A percentile compares a stretch with the other conserved stretches of the same genome.
These are phyloP conservation scores for Zaprionus lachaisei DNA, from an alignment of 1,140 invertebrate genomes.

Conservation along the genomic window DNA sequence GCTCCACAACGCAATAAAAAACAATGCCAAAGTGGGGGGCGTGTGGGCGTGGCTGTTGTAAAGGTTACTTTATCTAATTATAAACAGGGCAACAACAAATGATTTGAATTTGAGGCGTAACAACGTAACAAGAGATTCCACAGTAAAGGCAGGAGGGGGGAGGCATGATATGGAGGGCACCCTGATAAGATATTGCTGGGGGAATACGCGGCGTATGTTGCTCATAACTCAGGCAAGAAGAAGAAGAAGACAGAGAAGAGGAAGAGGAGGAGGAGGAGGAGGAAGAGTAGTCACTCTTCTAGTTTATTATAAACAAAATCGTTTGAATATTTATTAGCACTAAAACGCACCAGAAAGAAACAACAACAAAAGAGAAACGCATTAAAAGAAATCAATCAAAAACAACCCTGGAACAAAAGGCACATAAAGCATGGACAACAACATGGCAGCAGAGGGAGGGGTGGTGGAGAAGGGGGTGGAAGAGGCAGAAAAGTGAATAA, in stretches of 20 bases:
- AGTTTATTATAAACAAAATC: conserved; percentile 81
- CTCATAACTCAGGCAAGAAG: conserved; percentile 20
- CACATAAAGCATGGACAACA: conserved; percentile 29
- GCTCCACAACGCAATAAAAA: conserved; percentile 53
- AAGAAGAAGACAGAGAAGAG: too few species aligned
- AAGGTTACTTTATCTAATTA: conserved; percentile 43
- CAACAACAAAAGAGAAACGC: conserved; percentile 15
- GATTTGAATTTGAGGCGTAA: conserved; percentile 22
- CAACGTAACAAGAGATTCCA: conserved; percentile 19
- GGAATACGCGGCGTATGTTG: neutral
- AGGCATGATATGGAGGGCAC: neutral
- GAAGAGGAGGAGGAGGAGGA: too few species aligned
- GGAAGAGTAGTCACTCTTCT: conserved; percentile 5
- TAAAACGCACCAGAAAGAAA: conserved; percentile 34
- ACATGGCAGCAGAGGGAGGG: neutral
- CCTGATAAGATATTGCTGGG: conserved; percentile 24
- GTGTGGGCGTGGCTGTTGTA: conserved; percentile 31
- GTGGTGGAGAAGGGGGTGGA: neutral
- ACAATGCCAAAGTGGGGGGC: conserved; percentile 21
- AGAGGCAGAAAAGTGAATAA: conserved; percentile 3
- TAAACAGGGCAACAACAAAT: conserved; percentile 5
- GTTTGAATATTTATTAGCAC: conserved; percentile 72
- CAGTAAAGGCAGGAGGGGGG: neutral
- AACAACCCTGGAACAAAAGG: conserved; percentile 59
- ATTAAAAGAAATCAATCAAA: conserved; percentile 61